Conservation (phyloP, 1,140 invertebrate genomes). For the Lethrus apterus region DNA sequence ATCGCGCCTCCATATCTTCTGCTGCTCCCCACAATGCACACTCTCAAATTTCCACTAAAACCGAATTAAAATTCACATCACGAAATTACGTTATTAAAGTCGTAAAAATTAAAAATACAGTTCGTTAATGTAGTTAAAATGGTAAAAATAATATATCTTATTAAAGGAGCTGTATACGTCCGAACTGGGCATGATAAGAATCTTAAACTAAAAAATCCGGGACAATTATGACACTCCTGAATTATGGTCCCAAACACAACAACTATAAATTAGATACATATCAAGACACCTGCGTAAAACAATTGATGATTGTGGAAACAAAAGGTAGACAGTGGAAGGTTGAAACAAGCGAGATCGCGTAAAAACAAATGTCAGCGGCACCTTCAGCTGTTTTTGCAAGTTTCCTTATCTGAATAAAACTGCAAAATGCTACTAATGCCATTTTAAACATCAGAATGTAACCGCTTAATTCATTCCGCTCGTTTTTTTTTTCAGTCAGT, state of each 20-base stretch:
- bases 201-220: conserved; percentile 24
- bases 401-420: conserved; percentile 25
- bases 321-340: conserved; percentile 20
- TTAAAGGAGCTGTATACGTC: conserved; percentile 11
- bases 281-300: conserved; percentile 32
- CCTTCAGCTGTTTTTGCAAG: conserved; percentile 25
- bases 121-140: too few relatives aligned
- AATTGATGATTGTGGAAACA: conserved; percentile 28
- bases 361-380: conserved; percentile 31
- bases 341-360: conserved; percentile 24
- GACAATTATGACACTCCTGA: conserved; percentile 32
- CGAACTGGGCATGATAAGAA: conserved; percentile 26
- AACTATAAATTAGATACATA: conserved; percentile 32
- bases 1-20: too few relatives aligned
- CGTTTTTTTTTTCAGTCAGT: not conserved
- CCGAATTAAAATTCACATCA: too few relatives aligned
- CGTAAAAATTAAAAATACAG: too few relatives aligned
- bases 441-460: conserved; percentile 21
- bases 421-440: conserved; percentile 30
- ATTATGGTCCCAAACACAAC: conserved; percentile 20
- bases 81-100: too few relatives aligned
- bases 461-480: conserved; percentile 8
- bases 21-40: too few relatives aligned
- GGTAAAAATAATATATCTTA: not conserved
- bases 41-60: too few relatives aligned